Evolutionary conservation across 2,888 invertebrate species (phyloP).

Genomic region (Drosophila neonasuta): DNA sequence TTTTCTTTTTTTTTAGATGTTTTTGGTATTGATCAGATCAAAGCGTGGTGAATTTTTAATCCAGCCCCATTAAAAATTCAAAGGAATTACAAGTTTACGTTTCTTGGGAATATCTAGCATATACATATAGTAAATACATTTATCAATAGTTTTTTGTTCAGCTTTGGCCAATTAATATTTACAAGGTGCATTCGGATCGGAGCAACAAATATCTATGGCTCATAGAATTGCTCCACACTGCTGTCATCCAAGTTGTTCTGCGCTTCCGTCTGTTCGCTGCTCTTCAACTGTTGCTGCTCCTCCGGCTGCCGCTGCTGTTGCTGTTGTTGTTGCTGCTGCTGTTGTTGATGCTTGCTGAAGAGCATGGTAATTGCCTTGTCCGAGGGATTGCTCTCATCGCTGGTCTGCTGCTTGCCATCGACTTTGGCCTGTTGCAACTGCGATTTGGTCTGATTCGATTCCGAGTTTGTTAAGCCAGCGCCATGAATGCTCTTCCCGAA

Average conservation of each 20-base stretch:
- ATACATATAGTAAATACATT: slow-evolving; percentile 25
- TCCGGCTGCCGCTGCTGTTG: slow-evolving; percentile 23
- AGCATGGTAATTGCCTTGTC: slow-evolving; percentile 73
- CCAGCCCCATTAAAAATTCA: slow-evolving; percentile 82
- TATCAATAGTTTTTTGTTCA: slow-evolving; percentile 22
- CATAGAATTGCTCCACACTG: slow-evolving; percentile 63
- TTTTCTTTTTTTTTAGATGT: slow-evolving; percentile 20
- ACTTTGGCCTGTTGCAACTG: slow-evolving; percentile 13
- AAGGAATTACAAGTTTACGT: slow-evolving; percentile 43
- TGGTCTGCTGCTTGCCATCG: slow-evolving; percentile 36
- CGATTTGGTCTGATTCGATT: slow-evolving; percentile 56
- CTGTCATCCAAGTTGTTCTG: slow-evolving; percentile 45
- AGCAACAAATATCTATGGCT: slow-evolving; percentile 33
- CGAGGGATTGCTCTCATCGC: slow-evolving; percentile 54
- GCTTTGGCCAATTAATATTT: slow-evolving; percentile 54
- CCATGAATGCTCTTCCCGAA: slow-evolving; percentile 64
- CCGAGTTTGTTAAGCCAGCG: slow-evolving; percentile 12
- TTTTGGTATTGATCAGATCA: slow-evolving; percentile 51
- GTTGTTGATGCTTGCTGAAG: slow-evolving; percentile 57
- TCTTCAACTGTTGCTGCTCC: slow-evolving; percentile 38
- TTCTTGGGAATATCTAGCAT: slow-evolving; percentile 29
- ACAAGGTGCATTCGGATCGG: slow-evolving; percentile 36
- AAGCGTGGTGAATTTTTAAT: slow-evolving; percentile 80
- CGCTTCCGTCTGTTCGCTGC: slow-evolving; percentile 41
- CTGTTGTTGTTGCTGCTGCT: slow-evolving; percentile 39